phyloP scores from a whole-genome alignment of 2,113 vertebrate species.

The Strix aluco region DNA sequence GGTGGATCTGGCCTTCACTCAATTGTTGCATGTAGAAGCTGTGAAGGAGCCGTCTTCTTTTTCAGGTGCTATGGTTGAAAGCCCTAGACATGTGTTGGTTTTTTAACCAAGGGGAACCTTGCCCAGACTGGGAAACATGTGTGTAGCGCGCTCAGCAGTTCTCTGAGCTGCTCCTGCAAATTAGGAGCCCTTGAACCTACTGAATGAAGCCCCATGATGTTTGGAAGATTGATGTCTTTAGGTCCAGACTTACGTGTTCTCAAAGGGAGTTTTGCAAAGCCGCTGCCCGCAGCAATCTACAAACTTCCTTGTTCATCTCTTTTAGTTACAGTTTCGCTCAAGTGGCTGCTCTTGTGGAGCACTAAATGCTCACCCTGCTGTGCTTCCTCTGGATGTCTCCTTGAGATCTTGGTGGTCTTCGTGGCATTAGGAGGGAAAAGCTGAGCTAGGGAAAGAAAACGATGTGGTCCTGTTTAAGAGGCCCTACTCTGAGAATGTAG shows the following conservation, averaged over 20 bases:
- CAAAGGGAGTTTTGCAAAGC: not conserved
- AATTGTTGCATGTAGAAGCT: rapidly evolving
- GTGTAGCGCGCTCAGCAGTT: not conserved
- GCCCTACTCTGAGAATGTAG: rapidly evolving
- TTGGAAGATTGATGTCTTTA: not conserved
- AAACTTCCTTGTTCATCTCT: not conserved
- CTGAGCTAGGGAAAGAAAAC: not conserved
- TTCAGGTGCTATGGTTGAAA: not conserved
- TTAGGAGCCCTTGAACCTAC: not conserved
- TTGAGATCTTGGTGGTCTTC: not conserved
- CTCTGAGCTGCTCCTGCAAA: not conserved
- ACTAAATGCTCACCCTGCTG: not conserved
- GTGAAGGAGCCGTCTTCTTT: not conserved
- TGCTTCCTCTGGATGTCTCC: not conserved
- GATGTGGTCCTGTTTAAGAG: not conserved
- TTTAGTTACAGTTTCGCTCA: not conserved
- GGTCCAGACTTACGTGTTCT: rapidly evolving
- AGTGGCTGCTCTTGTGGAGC: not conserved
- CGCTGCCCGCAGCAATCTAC: not conserved
- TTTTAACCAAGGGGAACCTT: not conserved
- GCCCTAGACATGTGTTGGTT: not conserved
- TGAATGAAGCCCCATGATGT: rapidly evolving
- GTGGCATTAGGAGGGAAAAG: not conserved
- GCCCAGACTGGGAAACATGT: too few relatives aligned
- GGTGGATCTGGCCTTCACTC: not conserved